These are phyloP conservation scores for Hipposideros armiger DNA, from an alignment of 2,113 vertebrate species.

Conservation along the genomic window DNA sequence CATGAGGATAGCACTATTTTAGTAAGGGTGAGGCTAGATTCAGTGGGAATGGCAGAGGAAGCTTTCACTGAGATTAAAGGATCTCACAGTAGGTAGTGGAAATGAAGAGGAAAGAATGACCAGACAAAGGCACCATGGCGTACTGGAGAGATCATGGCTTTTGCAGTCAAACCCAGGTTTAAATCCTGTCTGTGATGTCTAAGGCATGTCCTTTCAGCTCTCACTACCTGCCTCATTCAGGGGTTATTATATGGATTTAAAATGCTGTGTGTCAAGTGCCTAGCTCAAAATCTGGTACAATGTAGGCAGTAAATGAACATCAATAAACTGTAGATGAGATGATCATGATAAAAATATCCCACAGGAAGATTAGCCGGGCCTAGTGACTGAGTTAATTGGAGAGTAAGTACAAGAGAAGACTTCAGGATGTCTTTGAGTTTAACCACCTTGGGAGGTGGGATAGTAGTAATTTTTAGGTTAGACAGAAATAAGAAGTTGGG, in stretches of 20 bases:
- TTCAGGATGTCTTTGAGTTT: neutral
- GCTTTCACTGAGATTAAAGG: neutral
- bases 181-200: neutral
- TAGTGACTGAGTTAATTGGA: neutral
- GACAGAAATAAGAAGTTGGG: neutral
- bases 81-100: neutral
- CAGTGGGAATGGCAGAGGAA: conserved; percentile 14
- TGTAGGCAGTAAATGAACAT: neutral
- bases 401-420: neutral
- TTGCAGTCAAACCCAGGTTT: neutral
- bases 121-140: neutral
- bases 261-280: neutral
- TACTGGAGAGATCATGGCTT: neutral
- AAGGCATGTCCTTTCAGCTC: neutral
- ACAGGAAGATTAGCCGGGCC: neutral
- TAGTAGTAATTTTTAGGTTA: neutral
- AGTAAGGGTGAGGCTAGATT: conserved; percentile 23
- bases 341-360: neutral
- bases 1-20: conserved; percentile 17
- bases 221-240: neutral
- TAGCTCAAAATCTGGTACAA: neutral
- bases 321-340: neutral
- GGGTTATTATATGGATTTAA: neutral
- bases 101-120: neutral
- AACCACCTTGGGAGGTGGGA: neutral